These are phyloP conservation scores for Enteromius viviparus DNA, from an alignment of 2,797 vertebrate genomes.

Conservation along the genomic window DNA sequence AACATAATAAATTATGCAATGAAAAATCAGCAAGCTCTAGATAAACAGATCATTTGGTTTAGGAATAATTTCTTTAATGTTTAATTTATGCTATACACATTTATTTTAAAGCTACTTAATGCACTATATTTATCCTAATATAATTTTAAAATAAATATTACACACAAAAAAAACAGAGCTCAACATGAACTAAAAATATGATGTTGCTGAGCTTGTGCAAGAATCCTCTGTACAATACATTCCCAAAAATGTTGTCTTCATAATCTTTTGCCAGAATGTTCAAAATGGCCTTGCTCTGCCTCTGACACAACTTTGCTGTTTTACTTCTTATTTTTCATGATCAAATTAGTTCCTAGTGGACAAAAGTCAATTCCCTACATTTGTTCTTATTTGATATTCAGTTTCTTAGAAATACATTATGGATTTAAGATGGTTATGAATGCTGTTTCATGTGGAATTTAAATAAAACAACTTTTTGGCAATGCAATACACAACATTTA, in stretches of 20 bases:
- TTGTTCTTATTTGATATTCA: background rate
- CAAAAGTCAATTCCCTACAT: background rate
- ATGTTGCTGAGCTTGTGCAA: background rate
- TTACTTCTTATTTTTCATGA: background rate
- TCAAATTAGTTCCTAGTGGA: background rate
- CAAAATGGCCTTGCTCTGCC: background rate
- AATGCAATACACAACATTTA: conserved; percentile 1
- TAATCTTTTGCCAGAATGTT: background rate
- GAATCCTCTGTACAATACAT: background rate
- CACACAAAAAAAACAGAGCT: background rate
- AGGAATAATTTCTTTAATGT: background rate
- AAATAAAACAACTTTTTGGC: background rate
- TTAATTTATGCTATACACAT: background rate
- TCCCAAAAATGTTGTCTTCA: background rate
- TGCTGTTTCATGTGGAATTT: background rate
- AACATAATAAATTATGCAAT: background rate
- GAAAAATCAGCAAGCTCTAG: background rate
- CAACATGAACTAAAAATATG: background rate
- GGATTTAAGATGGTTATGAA: background rate
- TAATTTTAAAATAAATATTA: background rate
- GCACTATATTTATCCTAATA: background rate
- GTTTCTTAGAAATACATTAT: background rate
- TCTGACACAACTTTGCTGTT: background rate
- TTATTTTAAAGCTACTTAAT: background rate
- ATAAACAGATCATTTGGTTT: background rate